Base-by-base conservation (phyloP, 2,888 invertebrate species). In the Craniophora ligustri region DNA sequence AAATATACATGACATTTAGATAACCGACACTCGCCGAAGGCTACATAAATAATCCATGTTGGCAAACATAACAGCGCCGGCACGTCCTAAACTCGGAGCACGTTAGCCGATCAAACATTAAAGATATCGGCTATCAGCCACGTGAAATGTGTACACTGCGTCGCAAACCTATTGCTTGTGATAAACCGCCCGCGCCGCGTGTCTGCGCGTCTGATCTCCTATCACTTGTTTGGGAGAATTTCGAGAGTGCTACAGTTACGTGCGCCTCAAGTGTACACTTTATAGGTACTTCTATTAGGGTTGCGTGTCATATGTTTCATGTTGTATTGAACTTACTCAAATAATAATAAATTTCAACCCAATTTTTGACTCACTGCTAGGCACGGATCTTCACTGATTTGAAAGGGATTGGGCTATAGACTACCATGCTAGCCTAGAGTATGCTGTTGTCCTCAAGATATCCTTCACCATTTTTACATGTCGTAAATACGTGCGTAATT, bases 21-120 rank as follows among this genome's bases (percentile, higher is more conserved):
- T 61, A 32, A 61, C 26, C 39, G 34, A 19, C 10, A 23, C 32
- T 26, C 15, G 19, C 68, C 23, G 8, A 13, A 18, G 44, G 40
- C 32, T 34, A 45, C 14, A 42, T 48, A 55, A 38, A 62, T 46
- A 48, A 41, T 11, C 44, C 36, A 34, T 36, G 36, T 36, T 23
- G 41, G 47, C 26, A 46, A 11, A 28, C 30, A 32, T 1, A 39
- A 13, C 21, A 28, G 49, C 42, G 41, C 2, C 38, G 53, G 32
- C 61, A 35, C 55, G 67, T 62, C 30, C 31, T 30, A 32, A 23
- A n/a, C 55, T 11, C 10, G n/a, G 7, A 6, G 45, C 44, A 41
- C 65, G 69, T 41, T 39, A 26, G 31, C 36, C 21, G 71, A 67
- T 61, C 55, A 51, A 70, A 70, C 67, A 67, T 48, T 48, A 26